phyloP scores from a whole-genome alignment of 2,113 vertebrate species.

The Marmota flaviventris region DNA sequence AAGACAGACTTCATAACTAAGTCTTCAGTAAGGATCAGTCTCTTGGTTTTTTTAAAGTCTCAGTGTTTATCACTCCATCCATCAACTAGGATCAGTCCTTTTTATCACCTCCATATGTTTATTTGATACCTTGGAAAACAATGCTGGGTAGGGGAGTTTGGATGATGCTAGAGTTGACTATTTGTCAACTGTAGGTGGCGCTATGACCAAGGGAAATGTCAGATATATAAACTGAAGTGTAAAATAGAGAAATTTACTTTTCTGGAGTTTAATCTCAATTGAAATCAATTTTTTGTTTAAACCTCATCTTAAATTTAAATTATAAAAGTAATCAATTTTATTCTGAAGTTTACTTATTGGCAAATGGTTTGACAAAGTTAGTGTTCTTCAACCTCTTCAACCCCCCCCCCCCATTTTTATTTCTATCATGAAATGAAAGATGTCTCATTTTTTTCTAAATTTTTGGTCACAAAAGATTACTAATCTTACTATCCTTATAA shows the following conservation, averaged over 20 bases:
- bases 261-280: constrained; percentile 35
- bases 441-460: constrained; percentile 8
- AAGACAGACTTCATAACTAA: neutral
- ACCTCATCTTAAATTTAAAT: neutral
- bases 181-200: constrained; percentile 56
- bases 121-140: neutral
- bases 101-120: constrained; percentile 16
- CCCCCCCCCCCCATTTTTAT: neutral
- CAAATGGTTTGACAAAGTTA: neutral
- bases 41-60: neutral
- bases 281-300: constrained; percentile 36
- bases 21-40: neutral
- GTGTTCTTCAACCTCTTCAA: neutral
- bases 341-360: neutral
- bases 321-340: neutral
- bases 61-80: too few species aligned
- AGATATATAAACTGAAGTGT: neutral
- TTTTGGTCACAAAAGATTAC: constrained; percentile 33
- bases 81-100: neutral
- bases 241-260: constrained; percentile 31
- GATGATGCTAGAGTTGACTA: neutral
- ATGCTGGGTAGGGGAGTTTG: neutral
- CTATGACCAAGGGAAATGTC: constrained; percentile 35
- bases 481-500: constrained; percentile 12
- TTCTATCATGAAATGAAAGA: neutral